These are phyloP conservation scores for Caiman crocodilus DNA, from an alignment of 2,797 vertebrate species.

Conservation along the genomic window DNA sequence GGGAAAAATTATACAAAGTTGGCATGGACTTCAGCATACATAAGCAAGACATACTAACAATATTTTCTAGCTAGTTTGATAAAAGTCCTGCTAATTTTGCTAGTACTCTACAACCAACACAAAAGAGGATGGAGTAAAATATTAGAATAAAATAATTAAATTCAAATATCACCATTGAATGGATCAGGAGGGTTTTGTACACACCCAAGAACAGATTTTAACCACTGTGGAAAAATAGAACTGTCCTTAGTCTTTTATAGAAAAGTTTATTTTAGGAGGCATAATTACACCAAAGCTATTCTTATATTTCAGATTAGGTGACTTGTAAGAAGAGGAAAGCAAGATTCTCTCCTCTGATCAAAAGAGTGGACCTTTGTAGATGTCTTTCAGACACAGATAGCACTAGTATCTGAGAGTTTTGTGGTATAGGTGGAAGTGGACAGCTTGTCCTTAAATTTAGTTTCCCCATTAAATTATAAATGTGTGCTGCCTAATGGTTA, in stretches of 20 bases:
- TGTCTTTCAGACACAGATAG: not conserved
- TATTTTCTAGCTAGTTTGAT: not conserved
- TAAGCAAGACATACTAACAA: not conserved
- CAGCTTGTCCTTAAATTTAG: not conserved
- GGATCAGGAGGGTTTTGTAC: not conserved
- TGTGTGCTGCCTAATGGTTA: not conserved
- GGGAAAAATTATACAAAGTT: not conserved
- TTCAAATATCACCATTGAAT: not conserved
- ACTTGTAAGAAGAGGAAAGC: accelerated
- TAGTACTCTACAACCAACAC: not conserved
- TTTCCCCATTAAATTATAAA: not conserved
- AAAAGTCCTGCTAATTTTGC: not conserved
- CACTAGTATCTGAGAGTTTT: not conserved
- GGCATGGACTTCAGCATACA: not conserved
- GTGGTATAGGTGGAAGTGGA: not conserved
- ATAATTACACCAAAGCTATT: not conserved
- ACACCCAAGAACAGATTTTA: not conserved
- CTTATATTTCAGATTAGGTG: not conserved
- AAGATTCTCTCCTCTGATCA: not conserved
- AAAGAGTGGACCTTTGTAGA: not conserved
- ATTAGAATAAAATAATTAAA: not conserved
- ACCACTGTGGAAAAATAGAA: not conserved
- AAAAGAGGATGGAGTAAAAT: not conserved
- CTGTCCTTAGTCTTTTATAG: not conserved
- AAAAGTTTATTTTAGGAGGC: not conserved